Conservation (phyloP, 2,888 invertebrate species). For the Sminthurinus aureus region DNA sequence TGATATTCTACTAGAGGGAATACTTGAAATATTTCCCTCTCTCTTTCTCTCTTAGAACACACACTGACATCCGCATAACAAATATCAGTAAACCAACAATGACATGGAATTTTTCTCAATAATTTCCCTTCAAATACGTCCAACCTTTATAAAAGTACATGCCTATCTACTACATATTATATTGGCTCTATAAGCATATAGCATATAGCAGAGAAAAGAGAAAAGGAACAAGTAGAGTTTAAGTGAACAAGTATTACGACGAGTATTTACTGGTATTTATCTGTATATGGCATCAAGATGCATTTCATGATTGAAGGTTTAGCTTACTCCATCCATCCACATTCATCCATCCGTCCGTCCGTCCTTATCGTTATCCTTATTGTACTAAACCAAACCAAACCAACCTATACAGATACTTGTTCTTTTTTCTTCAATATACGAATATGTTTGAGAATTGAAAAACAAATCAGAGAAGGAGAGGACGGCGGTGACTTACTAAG, state of each 20-base stretch:
- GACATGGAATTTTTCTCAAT: not conserved
- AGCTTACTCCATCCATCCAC: not conserved
- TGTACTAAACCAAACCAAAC: too few relatives aligned
- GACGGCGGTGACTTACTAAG: not conserved
- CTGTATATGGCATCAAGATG: not conserved
- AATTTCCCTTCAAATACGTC: not conserved
- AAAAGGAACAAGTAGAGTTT: not conserved
- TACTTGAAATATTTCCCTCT: too few relatives aligned
- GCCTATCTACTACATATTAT: too few relatives aligned
- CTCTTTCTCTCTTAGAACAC: too few relatives aligned
- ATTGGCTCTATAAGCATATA: too few relatives aligned
- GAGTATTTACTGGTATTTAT: not conserved
- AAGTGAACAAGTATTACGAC: not conserved
- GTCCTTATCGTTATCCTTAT: too few relatives aligned
- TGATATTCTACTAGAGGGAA: too few relatives aligned
- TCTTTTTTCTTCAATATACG: too few relatives aligned
- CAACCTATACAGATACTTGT: too few relatives aligned
- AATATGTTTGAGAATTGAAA: not conserved
- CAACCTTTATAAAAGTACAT: too few relatives aligned
- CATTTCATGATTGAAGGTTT: slow-evolving; percentile 1
- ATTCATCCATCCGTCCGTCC: too few relatives aligned
- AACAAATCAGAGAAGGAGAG: not conserved
- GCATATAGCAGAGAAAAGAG: not conserved
- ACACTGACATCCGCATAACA: not conserved
- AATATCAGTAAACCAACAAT: not conserved